Evolutionary conservation across 2,888 invertebrate species (phyloP), one percentile per base, ranked within the genome.

Genomic region (Anthophora plumipes): DNA sequence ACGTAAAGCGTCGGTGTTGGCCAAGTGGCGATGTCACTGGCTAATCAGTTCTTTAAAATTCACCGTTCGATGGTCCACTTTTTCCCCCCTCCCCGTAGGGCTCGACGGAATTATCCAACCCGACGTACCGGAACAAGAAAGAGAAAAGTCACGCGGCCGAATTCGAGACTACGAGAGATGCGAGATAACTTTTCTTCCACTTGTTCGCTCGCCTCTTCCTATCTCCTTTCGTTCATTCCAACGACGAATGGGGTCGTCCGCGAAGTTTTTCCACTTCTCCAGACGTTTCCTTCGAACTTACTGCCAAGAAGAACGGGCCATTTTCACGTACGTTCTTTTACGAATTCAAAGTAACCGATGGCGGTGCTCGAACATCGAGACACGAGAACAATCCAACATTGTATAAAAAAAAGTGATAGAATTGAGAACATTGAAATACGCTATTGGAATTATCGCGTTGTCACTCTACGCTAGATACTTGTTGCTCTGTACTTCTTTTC

Each of bases 231-330:
- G 64, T 59, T 83, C 73, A 68, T 74, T 76, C 80, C 76, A 63
- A 71, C 77, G 68, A 81, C 77, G 84, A 84, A 82, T 81, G 73
- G 64, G 84, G 73, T 82, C 76, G 68, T 84, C 61, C 68, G n/a
- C 59, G 25, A 77, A 84, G 70, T 84, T 84, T 84, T 79, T 67
- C 82, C 71, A 77, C 67, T 79, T 68, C 59, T 84, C 76, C 63
- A 61, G 59, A 55, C 11, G 22, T 37, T 48, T 12, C 9, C 57
- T 61, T 39, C 9, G 61, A 82, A 76, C 31, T 77, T 63, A 54
- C 63, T 41, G 22, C n/a, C 43, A 17, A 66, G 48, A 52, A 20
- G 61, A 39, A 63, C 52, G 55, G 41, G 39, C 60, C 43, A 61
- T 73, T 80, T 63, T 68, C 73, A 57, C 67, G 50, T 66, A 20